Evolutionary conservation across 2,888 invertebrate species (phyloP), one percentile per base, ranked within the genome.

Genomic region (Melipona beecheii): DNA sequence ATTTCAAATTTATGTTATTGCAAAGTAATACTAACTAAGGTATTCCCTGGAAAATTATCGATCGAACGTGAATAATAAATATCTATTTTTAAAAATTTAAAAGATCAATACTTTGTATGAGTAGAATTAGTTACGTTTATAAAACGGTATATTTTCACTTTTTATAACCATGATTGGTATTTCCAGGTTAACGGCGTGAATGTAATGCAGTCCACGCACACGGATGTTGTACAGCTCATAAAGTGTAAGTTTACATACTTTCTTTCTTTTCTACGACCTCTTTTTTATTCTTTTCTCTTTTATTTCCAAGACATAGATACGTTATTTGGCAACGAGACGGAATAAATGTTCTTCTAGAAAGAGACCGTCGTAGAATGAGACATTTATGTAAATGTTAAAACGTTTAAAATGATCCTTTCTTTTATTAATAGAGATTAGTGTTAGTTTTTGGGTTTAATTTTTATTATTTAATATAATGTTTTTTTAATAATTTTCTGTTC

Each of bases 191-290:
- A 99, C 95, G 98, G 98, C 85, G 97, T 97, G 87, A 97, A 98
- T 92, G 99, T 99, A 83, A 97, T 97, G 91, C 97, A 97, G 91
- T 97, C 97, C 93, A 98, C 98, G 93, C 99, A 99, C 93, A 97
- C 97, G 92, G 98, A 99, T 94, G 99, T 99, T 90, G 99, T 99
- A 92, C 97, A 97, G 92, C 97, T 99, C 95, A 99, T 99, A 93
- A 97, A 97, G 97, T 97, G 99, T 99, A 95, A 96, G 97, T 85
- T 78, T 82, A 75, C 69, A 76, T 78, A 78, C 73, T 78, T 86
- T 76, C 73, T 82, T 85, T 86, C 80, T 76, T 79, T 84, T 85
- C 81, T 83, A 82, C 68, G 74, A 76, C 80, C 84, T 83, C 54
- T 81, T 78, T 78, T 64, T 52, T 64, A 21, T 24, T 21, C 50